phyloP scores from a whole-genome alignment of 2,113 vertebrate species.

The Sander lucioperca region DNA sequence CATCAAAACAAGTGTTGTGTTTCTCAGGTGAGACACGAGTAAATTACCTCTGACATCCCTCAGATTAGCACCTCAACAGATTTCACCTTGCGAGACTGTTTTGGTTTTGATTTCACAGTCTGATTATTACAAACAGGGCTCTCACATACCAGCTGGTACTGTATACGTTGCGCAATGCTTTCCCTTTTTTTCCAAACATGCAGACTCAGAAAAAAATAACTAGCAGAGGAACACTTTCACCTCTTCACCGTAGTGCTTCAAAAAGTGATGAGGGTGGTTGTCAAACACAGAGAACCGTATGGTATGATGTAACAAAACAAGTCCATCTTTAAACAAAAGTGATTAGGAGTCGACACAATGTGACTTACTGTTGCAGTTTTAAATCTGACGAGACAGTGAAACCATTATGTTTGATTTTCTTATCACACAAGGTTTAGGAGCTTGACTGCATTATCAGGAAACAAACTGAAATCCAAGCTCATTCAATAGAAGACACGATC shows the following conservation, averaged over 20 bases:
- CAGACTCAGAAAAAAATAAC: not conserved
- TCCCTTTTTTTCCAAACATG: not conserved
- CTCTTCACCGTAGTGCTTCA: not conserved
- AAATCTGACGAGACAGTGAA: not conserved
- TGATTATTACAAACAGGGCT: constrained; percentile 5
- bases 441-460: not conserved
- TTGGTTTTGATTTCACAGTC: constrained; percentile 29
- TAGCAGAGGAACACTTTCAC: not conserved
- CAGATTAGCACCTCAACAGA: constrained; percentile 15
- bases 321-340: not conserved
- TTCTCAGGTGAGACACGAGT: not conserved
- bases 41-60: constrained; percentile 2
- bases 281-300: not conserved
- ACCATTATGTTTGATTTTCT: not conserved
- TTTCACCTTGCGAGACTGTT: constrained; percentile 26
- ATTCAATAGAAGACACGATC: constrained; percentile 21
- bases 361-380: not conserved
- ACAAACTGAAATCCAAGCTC: constrained; percentile 24
- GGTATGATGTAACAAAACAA: not conserved
- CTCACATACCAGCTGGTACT: not conserved
- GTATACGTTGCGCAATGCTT: not conserved
- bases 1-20: not conserved
- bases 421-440: not conserved
- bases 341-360: not conserved
- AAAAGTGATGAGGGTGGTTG: not conserved